Base-by-base conservation (phyloP, 2,888 invertebrate genomes). In the Gonocerus acuteangulatus region DNA sequence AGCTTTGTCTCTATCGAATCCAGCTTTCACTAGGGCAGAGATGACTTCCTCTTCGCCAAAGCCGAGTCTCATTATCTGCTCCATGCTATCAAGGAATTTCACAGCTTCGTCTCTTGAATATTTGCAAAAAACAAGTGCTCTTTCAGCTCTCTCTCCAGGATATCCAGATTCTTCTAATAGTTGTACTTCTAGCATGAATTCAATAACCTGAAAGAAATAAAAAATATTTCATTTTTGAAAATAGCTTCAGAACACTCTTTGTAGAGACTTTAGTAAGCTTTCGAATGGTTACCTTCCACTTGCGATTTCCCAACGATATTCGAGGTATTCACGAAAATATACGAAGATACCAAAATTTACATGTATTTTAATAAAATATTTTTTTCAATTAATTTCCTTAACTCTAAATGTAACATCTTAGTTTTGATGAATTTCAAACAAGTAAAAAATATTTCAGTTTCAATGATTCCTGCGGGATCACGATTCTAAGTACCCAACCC, bases 1-100 rank as follows among this genome's bases (percentile, higher is more conserved):
- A 47, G 91, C 91, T 76, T 86, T 87, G 73, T 92, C 91, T 71
- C 86, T 80, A 75, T 92, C 87, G 73, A 89, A 87, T 74, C 88
- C 80, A 72, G 85, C 85, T 71, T 85, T 83, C 34, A 86, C 74
- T 56, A 92, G 79, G 18, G 89, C 89, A 62, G 81, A 81, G 0
- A 84, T 84, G 51, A 87, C 87, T 70, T 81, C 79, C 60, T 81
- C 80, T 75, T 91, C 90, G 0, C 86, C 78, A 74, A 92, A 92
- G 32, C 92, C 92, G 60, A 92, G 80, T 73, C 88, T 89, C 75
- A 86, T 80, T 60, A 92, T 78, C 71, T 89, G 87, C 19, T 84
- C 81, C 70, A 89, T 69, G 67, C 74, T 73, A 67, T 76, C 72
- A 63, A 78, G 70, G 69, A 76, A 78, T 19, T 70, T 71, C 65